These are phyloP conservation scores for Drosophila neutralis DNA, from an alignment of 2,888 invertebrate species.

Conservation along the genomic window DNA sequence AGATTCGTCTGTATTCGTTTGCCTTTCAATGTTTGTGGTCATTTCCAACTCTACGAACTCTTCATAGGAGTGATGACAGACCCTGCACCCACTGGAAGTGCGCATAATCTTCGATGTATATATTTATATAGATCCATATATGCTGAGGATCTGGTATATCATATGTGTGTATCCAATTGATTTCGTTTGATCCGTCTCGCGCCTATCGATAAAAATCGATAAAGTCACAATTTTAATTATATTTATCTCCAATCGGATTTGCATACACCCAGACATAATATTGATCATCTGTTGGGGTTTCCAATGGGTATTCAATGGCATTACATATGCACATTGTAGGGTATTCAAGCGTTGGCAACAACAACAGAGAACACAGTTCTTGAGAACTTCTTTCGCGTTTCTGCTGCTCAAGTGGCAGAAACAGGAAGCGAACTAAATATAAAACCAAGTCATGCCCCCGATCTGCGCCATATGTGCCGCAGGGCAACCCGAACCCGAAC, in stretches of 20 bases:
- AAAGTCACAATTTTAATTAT: neutral
- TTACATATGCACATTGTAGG: neutral
- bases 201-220: neutral
- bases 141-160: neutral
- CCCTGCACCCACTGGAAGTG: neutral
- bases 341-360: constrained; percentile 8
- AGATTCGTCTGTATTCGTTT: neutral
- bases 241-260: neutral
- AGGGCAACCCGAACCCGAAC: constrained; percentile 18
- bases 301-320: neutral
- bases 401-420: constrained; percentile 58
- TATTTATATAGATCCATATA: neutral
- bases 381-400: constrained; percentile 1
- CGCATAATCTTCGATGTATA: neutral
- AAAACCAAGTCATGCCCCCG: constrained; percentile 68
- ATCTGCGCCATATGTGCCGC: constrained; percentile 64
- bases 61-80: neutral
- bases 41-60: neutral
- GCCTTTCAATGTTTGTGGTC: neutral
- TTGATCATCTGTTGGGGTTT: neutral
- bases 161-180: no score
- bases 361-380: neutral
- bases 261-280: neutral
- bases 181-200: no score
- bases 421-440: constrained; percentile 80